Base-by-base conservation (phyloP, 2,888 invertebrate genomes). In the Stenodera caucasica region DNA sequence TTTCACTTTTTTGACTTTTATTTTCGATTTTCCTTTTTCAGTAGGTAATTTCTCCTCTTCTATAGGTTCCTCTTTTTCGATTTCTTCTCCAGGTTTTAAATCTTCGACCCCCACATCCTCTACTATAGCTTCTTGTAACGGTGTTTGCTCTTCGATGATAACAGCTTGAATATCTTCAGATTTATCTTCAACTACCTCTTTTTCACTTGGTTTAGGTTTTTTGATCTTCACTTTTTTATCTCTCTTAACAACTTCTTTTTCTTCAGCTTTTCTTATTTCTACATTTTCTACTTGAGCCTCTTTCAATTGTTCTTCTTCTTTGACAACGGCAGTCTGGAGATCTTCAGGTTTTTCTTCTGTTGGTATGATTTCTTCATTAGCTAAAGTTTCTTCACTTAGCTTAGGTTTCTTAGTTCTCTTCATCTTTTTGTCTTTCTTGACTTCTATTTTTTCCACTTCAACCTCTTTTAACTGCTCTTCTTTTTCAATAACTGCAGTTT, bases 171-270 rank as follows among this genome's bases (percentile, higher is more conserved):
- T 53, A 45, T 32, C 33, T 53, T 55, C 57, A 15, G 37, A 26
- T 37, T 57, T 55, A 9, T 50, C 40, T 40, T 77, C 62, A 72
- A 70, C 52, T 70, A 67, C 29, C 71, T 71, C 70, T 14, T 69
- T 68, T 15, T 64, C 61, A n/a, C 69, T 74, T 61, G 15, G 64
- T 26, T 72, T 76, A 12, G 77, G 72, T 29, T 75, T 72, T 55
- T 78, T 80, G 12, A 73, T 71, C 37, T 70, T 69, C 58, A 71
- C 70, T 18, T 78, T 67, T 67, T 72, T 70, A 40, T 75, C 72
- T 56, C 76, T 62, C 78, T 81, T 53, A 76, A 80, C 6, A 79
- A 73, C 9, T 72, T 77, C 66, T 79, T 78, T 14, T 79, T 81
- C 23, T 71, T 80, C 55, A 51, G 60, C 26, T 58, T 68, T 66